Conservation (phyloP, 2,797 vertebrate species). For the Dicrostonyx torquatus region DNA sequence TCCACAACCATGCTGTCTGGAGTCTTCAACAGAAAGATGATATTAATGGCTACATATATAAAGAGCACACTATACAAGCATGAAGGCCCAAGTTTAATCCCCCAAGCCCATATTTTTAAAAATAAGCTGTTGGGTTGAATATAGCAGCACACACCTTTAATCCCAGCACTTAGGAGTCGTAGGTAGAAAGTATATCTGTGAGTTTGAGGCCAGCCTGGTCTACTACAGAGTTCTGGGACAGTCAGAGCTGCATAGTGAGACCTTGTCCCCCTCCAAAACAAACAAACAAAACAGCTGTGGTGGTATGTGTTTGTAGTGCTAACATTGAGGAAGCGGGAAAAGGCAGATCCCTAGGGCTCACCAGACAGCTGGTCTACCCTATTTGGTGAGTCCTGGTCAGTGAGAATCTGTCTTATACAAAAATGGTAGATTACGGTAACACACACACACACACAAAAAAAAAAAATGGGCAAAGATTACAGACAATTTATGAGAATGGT, state of each 20-base stretch:
- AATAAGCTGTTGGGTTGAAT: not conserved
- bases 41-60: not conserved
- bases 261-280: not conserved
- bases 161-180: not conserved
- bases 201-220: not conserved
- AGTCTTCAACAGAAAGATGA: not conserved
- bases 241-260: not conserved
- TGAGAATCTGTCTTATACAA: not conserved
- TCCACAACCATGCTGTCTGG: not conserved
- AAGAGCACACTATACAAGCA: not conserved
- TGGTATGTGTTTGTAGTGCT: not conserved
- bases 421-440: not conserved
- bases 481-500: not conserved
- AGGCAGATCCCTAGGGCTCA: not conserved
- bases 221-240: not conserved
- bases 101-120: not conserved
- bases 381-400: not conserved
- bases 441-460: not conserved
- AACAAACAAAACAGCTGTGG: not conserved
- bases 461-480: not conserved
- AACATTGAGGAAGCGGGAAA: not conserved
- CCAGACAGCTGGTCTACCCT: not conserved
- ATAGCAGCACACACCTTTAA: not conserved
- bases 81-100: too few relatives aligned
- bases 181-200: not conserved